Percentiles rank a stretch among this genome's conserved stretches.
Evolutionary conservation across 2,797 vertebrate genomes (phyloP).

Genomic region (Podarcis lilfordi): DNA sequence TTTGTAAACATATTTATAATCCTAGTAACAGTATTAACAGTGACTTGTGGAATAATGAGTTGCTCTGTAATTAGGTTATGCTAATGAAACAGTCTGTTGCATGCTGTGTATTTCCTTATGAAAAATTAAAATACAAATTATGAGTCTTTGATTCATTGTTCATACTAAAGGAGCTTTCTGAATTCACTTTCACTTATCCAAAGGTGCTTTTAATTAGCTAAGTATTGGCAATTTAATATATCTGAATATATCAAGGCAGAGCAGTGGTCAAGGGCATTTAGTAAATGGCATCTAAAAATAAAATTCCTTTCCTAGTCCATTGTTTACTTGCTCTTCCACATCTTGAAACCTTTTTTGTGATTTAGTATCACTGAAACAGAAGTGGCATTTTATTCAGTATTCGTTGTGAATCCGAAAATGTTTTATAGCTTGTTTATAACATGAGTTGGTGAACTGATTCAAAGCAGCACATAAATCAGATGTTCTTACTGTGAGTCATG

Average conservation of each 20-base stretch:
- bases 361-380: not conserved
- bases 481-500: not conserved
- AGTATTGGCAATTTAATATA: not conserved
- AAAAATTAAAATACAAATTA: conserved; percentile 65
- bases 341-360: not conserved
- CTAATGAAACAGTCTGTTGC: conserved; percentile 40
- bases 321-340: not conserved
- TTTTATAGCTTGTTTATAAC: not conserved
- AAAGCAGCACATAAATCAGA: not conserved
- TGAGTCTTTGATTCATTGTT: conserved; percentile 56
- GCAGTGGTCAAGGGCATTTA: not conserved
- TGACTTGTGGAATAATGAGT: conserved; percentile 43
- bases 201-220: conserved; percentile 55
- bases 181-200: conserved; percentile 44
- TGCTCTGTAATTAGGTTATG: conserved; percentile 52
- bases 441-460: not conserved
- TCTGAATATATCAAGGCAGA: not conserved
- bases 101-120: conserved; percentile 47
- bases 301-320: not conserved
- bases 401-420: not conserved
- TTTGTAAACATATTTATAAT: conserved; percentile 61
- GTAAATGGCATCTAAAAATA: not conserved
- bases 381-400: not conserved
- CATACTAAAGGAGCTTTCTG: conserved; percentile 49
- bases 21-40: conserved; percentile 55